Evolutionary conservation across 2,113 vertebrate genomes (phyloP).

Genomic region (Plectropomus leopardus): DNA sequence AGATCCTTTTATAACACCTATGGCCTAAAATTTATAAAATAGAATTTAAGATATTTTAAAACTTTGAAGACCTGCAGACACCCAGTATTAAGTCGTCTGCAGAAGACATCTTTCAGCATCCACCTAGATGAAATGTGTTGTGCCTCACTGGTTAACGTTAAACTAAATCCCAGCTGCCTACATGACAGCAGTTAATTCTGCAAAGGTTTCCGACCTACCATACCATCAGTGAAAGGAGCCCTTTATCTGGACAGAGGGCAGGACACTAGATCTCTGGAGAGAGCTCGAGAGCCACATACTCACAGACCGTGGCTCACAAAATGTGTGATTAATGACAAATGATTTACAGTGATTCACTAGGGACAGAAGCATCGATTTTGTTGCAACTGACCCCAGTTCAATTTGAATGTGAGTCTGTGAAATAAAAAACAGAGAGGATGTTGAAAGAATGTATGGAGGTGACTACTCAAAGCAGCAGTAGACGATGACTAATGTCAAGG

Average conservation of each 20-base stretch:
- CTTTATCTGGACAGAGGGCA: constrained; percentile 52
- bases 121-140: constrained; percentile 28
- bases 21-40: too few relatives aligned
- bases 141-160: constrained; percentile 27
- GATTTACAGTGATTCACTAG: constrained; percentile 31
- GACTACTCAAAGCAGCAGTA: constrained; percentile 9
- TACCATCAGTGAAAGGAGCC: constrained; percentile 57
- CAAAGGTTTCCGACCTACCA: constrained; percentile 29
- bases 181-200: constrained; percentile 51
- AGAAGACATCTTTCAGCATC: constrained; percentile 53
- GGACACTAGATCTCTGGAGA: constrained; percentile 49
- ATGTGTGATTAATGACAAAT: constrained; percentile 37
- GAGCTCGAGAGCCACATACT: constrained; percentile 44
- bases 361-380: constrained; percentile 28
- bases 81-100: too few relatives aligned
- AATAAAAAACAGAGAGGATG: constrained; percentile 26
- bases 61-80: too few relatives aligned
- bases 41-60: too few relatives aligned
- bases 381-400: constrained; percentile 15
- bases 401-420: constrained; percentile 16
- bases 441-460: constrained; percentile 19
- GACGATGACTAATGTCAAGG: constrained; percentile 31
- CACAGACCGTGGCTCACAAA: constrained; percentile 32
- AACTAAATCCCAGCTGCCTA: constrained; percentile 52
- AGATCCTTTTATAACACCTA: too few relatives aligned